Conservation (phyloP, 1,140 invertebrate species). For the Meteorus sp. region DNA sequence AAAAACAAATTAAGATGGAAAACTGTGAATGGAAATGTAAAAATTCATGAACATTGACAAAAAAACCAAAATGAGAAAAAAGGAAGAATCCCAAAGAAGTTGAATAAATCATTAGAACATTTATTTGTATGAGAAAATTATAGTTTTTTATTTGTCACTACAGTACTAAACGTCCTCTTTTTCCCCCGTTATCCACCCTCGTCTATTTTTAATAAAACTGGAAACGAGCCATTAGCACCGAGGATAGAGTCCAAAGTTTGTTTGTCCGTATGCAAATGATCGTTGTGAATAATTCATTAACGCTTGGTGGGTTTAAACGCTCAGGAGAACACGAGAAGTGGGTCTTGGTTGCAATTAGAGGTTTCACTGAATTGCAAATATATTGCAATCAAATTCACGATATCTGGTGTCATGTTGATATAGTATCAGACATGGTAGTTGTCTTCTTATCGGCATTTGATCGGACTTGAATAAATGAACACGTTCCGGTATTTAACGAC, state of each 20-base stretch:
- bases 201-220: not conserved
- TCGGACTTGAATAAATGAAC: too few species aligned
- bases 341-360: not conserved
- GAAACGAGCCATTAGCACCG: slow-evolving; percentile 4
- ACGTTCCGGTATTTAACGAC: too few species aligned
- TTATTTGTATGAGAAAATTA: not conserved
- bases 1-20: not conserved
- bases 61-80: not conserved
- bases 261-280: slow-evolving; percentile 35
- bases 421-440: too few species aligned
- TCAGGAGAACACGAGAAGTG: not conserved
- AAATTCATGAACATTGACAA: too few species aligned
- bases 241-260: slow-evolving; percentile 29
- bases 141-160: slow-evolving; percentile 9
- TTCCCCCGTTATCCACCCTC: too few species aligned
- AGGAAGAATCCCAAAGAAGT: too few species aligned
- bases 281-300: slow-evolving; percentile 43
- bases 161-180: too few species aligned
- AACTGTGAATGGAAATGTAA: too few species aligned
- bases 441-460: too few species aligned
- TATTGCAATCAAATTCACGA: not conserved
- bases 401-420: too few species aligned
- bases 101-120: too few species aligned
- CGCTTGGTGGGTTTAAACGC: not conserved
- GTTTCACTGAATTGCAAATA: not conserved